Evolutionary conservation across 2,113 vertebrate species (phyloP).

Genomic region (Anoura caudifer): DNA sequence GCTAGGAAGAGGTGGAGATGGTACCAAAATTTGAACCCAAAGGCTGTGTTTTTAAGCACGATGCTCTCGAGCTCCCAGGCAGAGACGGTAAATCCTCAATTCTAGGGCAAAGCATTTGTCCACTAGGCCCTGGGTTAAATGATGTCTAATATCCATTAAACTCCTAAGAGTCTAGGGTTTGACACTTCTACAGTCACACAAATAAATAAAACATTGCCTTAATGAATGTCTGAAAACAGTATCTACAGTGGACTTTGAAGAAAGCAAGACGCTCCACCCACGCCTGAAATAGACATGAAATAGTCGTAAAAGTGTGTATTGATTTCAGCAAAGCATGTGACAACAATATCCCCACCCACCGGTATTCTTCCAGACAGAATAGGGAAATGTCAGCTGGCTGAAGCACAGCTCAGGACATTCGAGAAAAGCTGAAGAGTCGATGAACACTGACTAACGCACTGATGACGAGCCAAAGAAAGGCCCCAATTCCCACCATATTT

Average conservation of each 20-base stretch:
- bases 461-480: not conserved
- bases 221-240: constrained; percentile 1
- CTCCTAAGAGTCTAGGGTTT: not conserved
- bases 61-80: not conserved
- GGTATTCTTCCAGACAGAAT: not conserved
- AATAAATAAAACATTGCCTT: constrained; percentile 40
- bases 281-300: constrained; percentile 31
- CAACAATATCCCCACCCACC: not conserved
- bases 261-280: not conserved
- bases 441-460: not conserved
- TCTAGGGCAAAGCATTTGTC: not conserved
- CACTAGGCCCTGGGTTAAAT: not conserved
- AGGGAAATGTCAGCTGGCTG: not conserved
- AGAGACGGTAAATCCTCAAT: not conserved
- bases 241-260: not conserved
- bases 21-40: not conserved
- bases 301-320: not conserved
- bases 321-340: constrained; percentile 4
- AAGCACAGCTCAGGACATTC: not conserved
- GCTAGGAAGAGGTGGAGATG: not conserved
- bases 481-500: not conserved
- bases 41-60: not conserved
- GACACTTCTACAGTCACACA: not conserved
- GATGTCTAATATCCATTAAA: not conserved
- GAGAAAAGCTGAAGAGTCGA: not conserved